These are phyloP conservation scores for Empidonax traillii DNA, from an alignment of 2,113 vertebrate species.

Conservation along the genomic window DNA sequence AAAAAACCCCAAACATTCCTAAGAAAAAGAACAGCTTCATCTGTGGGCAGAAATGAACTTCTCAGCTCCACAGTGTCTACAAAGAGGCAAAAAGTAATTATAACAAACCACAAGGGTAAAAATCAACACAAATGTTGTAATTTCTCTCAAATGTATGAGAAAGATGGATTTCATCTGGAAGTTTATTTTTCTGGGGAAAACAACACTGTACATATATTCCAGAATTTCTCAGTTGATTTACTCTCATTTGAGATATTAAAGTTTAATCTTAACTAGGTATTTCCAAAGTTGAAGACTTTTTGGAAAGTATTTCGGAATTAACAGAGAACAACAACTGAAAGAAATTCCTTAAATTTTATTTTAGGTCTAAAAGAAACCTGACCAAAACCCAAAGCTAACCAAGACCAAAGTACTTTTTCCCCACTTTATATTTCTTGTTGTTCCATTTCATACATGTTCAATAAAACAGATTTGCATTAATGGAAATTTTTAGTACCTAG, in stretches of 20 bases:
- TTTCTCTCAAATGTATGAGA: neutral
- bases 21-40: neutral
- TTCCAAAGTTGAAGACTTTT: neutral
- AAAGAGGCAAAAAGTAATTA: neutral
- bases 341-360: neutral
- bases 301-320: neutral
- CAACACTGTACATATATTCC: neutral
- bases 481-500: constrained; percentile 38
- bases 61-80: neutral
- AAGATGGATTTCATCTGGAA: neutral
- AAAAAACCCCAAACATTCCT: neutral
- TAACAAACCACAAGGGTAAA: neutral
- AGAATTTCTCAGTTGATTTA: neutral
- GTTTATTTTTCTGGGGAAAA: neutral
- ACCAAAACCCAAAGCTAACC: neutral
- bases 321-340: neutral
- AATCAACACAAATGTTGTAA: neutral
- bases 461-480: neutral
- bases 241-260: neutral
- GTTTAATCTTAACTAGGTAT: neutral
- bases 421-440: neutral
- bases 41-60: neutral
- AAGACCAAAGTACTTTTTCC: neutral
- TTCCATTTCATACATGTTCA: neutral
- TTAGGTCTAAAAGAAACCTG: neutral